Evolutionary conservation across 2,888 invertebrate species (phyloP), one percentile per base, ranked within the genome.

Genomic region (Hypercompe scribonia): DNA sequence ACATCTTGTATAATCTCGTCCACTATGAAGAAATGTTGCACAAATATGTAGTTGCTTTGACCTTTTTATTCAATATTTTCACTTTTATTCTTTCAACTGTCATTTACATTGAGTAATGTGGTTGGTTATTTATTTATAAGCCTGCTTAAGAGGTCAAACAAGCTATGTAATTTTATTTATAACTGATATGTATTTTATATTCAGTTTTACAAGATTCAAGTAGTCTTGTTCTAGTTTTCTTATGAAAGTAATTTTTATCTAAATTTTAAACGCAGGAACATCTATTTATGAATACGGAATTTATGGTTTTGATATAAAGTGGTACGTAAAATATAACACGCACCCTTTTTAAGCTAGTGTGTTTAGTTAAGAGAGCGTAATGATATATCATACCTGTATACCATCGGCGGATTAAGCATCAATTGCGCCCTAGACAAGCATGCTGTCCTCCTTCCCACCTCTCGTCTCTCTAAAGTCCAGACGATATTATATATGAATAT

Each of bases 71-170:
- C 61, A 64, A 24, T 67, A 71, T 77, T 77, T 78, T 81, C 74
- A 73, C 72, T 77, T 81, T 83, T 81, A 58, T 71, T 75, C 66
- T 70, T 78, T 84, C 66, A 70, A 71, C 71, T 84, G 78, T 34
- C 82, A 82, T 83, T 83, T 78, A 68, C 66, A 64, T 78, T 80
- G 68, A 74, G 73, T 71, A 78, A 82, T 72, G 73, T 64, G 39
- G 71, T 69, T 36, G 1, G 67, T 54, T 42, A 24, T 70, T 72
- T 71, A 64, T 80, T 70, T 67, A 68, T 70, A 50, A 54, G 58
- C 61, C 33, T 54, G 36, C 68, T 68, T 68, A 68, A 66, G 46
- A 69, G 34, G 24, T n/a, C 34, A 42, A 39, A 36, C 28, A 58
- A 24, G 4, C 31, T 31, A 63, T 71, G 70, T 50, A 31, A 67